phyloP scores from a whole-genome alignment of 2,797 vertebrate species.

The Mareca penelope region DNA sequence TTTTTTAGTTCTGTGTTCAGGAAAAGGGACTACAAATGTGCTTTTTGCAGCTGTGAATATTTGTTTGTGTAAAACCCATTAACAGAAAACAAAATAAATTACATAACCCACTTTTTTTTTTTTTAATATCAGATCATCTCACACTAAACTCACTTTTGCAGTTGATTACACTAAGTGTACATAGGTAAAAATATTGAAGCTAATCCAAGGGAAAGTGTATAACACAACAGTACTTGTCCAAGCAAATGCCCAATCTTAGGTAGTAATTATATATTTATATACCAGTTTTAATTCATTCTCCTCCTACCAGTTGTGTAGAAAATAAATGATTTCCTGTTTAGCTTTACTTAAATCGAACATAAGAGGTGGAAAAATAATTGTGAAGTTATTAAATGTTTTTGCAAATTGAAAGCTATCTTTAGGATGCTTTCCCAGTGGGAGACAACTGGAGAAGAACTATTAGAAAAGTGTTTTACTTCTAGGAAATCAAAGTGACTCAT shows the following conservation, averaged over 20 bases:
- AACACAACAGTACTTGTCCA: not conserved
- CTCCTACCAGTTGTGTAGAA: not conserved
- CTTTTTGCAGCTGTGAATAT: not conserved
- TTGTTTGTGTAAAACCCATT: not conserved
- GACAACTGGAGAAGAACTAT: not conserved
- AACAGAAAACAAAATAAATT: not conserved
- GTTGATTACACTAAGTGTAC: not conserved
- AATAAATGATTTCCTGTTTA: not conserved
- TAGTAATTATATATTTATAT: not conserved
- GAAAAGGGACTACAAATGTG: not conserved
- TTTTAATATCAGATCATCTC: not conserved
- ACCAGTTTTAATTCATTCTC: not conserved
- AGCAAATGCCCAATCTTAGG: not conserved
- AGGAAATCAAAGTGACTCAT: not conserved
- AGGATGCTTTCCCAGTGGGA: not conserved
- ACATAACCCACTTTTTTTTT: rapidly evolving
- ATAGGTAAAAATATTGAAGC: not conserved
- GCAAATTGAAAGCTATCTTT: not conserved
- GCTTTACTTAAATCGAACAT: not conserved
- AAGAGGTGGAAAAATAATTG: not conserved
- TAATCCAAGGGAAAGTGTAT: not conserved
- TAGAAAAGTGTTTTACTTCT: not conserved
- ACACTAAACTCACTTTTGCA: not conserved
- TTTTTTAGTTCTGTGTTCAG: not conserved
- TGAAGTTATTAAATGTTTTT: not conserved